Evolutionary conservation across 2,888 invertebrate species (phyloP).

Genomic region (Phragmatobia fuliginosa): DNA sequence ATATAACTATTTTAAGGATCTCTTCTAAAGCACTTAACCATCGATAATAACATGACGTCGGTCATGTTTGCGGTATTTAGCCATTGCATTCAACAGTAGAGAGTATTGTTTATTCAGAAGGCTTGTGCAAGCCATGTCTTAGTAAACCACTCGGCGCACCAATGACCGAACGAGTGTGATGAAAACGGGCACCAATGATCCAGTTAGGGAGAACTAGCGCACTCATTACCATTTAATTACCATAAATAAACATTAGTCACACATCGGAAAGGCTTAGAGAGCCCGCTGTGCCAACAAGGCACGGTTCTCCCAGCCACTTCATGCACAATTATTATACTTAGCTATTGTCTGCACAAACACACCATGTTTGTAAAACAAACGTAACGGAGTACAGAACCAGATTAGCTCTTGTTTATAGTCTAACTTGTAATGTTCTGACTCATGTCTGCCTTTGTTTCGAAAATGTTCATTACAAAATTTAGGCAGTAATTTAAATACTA

Average conservation of each 20-base stretch:
- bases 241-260: conserved; percentile 84
- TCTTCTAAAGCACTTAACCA: neutral
- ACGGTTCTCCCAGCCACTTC: conserved; percentile 69
- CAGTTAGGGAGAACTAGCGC: conserved; percentile 74
- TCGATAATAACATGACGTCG: conserved; percentile 45
- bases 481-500: neutral
- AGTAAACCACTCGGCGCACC: conserved; percentile 64
- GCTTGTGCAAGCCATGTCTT: conserved; percentile 68
- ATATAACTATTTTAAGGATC: neutral
- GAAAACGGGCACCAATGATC: conserved; percentile 74
- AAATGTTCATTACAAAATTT: conserved; percentile 2
- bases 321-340: conserved; percentile 84
- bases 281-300: conserved; percentile 76
- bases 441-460: conserved; percentile 24
- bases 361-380: conserved; percentile 77
- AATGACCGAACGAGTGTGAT: conserved; percentile 66
- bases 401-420: conserved; percentile 79
- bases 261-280: conserved; percentile 79
- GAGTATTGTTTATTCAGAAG: conserved; percentile 76
- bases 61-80: conserved; percentile 41
- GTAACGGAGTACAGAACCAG: conserved; percentile 78
- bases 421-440: conserved; percentile 56
- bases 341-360: conserved; percentile 81
- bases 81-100: conserved; percentile 51
- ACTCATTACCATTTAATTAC: conserved; percentile 83